These are phyloP conservation scores for Microctonus hyperodae DNA, from an alignment of 2,888 invertebrate species.

Conservation along the genomic window DNA sequence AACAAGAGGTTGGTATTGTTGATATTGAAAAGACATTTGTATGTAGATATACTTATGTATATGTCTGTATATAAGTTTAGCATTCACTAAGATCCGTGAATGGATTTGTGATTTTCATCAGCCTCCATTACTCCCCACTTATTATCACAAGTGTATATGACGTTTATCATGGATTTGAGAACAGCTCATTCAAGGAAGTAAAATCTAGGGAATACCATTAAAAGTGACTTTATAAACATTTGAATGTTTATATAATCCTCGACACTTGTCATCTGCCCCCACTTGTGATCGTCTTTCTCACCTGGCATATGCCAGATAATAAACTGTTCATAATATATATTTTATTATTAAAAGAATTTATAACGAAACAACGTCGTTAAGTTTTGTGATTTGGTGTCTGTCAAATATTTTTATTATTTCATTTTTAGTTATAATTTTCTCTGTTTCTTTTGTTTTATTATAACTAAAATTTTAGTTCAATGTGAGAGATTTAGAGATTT, in stretches of 20 bases:
- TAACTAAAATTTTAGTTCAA: too few species aligned
- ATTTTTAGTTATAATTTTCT: not conserved
- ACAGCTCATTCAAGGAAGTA: not conserved
- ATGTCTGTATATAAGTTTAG: not conserved
- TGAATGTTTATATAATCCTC: not conserved
- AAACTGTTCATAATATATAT: not conserved
- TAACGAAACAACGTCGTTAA: constrained; percentile 1
- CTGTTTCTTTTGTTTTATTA: not conserved
- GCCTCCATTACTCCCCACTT: not conserved
- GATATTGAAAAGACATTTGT: too few species aligned
- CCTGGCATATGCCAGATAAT: constrained; percentile 1
- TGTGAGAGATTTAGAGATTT: not conserved
- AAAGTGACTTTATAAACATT: not conserved
- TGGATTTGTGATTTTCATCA: not conserved
- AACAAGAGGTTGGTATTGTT: too few species aligned
- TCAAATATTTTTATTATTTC: not conserved
- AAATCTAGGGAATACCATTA: not conserved
- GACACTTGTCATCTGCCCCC: not conserved
- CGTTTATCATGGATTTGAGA: not conserved
- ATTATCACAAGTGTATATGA: not conserved
- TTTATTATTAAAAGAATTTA: not conserved
- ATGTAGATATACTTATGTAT: too few species aligned
- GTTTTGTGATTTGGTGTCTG: not conserved
- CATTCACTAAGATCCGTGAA: constrained; percentile 3
- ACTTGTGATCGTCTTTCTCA: constrained; percentile 7